A percentile compares a stretch with the other conserved stretches of the same genome.
phyloP scores from a whole-genome alignment of 2,797 vertebrate genomes.

The Typhlichthys subterraneus region DNA sequence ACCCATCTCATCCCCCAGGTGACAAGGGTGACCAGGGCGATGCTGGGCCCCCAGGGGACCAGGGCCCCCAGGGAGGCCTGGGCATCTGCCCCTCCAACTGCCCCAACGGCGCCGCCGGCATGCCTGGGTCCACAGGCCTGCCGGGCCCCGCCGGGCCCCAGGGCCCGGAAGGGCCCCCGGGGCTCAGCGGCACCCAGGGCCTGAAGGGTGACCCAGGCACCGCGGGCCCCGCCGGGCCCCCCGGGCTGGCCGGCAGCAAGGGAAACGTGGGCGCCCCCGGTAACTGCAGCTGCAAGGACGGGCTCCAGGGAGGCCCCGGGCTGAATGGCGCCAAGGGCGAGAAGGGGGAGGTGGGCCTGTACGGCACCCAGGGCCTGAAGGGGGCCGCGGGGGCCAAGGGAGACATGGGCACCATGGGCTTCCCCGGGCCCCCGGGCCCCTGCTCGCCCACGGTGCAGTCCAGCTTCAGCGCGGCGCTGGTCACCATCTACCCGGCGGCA shows the following conservation, averaged over 20 bases:
- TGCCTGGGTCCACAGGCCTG: conserved; percentile 51
- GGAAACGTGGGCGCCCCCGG: conserved; percentile 58
- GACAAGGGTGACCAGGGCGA: conserved; percentile 66
- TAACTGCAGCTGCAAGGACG: conserved; percentile 52
- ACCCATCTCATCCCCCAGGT: conserved; percentile 48
- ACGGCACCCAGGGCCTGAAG: background rate
- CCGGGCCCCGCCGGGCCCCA: conserved; percentile 56
- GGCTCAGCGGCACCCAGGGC: conserved; percentile 47
- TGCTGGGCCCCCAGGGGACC: conserved; percentile 47
- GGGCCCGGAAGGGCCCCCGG: conserved; percentile 49
- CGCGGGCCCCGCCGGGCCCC: conserved; percentile 41
- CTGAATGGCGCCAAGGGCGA: conserved; percentile 31
- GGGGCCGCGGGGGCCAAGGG: conserved; percentile 50
- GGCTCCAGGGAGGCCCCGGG: conserved; percentile 28
- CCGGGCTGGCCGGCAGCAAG: conserved; percentile 40
- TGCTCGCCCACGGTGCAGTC: conserved; percentile 66
- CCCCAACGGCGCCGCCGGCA: conserved; percentile 27
- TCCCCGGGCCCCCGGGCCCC: conserved; percentile 63
- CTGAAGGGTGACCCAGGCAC: conserved; percentile 59
- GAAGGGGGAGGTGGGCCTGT: conserved; percentile 24
- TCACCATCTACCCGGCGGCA: conserved; percentile 32
- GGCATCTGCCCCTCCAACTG: conserved; percentile 66
- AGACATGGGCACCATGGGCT: conserved; percentile 47
- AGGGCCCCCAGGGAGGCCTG: conserved; percentile 61
- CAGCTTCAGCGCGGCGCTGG: conserved; percentile 56